These are phyloP conservation scores for Enteromius radiatus DNA, from an alignment of 2,797 vertebrate genomes.

Conservation along the genomic window DNA sequence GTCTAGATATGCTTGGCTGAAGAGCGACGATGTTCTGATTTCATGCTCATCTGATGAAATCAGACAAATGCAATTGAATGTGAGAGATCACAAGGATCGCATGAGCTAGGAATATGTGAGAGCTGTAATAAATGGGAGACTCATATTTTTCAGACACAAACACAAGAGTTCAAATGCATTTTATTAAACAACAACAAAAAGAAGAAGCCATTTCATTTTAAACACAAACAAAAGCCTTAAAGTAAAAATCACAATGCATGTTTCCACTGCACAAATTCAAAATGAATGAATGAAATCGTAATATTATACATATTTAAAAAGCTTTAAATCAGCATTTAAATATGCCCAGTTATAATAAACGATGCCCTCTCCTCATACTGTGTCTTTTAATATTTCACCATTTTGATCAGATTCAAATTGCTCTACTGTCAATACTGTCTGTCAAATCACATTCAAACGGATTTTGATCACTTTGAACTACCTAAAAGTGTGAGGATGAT, in stretches of 20 bases:
- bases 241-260: not conserved
- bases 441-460: not conserved
- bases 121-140: not conserved
- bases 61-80: slow-evolving; percentile 61
- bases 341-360: not conserved
- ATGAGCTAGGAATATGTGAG: not conserved
- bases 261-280: not conserved
- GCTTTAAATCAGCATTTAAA: slow-evolving; percentile 3
- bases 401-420: not conserved
- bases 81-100: not conserved
- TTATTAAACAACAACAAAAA: slow-evolving; percentile 24
- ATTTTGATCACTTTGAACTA: not conserved
- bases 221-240: not conserved
- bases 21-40: slow-evolving; percentile 58
- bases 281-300: not conserved
- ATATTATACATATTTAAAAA: not conserved
- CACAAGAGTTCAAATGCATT: slow-evolving; percentile 12
- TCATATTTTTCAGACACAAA: slow-evolving; percentile 12
- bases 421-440: not conserved
- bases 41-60: slow-evolving; percentile 70
- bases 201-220: not conserved
- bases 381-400: not conserved
- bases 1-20: slow-evolving; percentile 10
- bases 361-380: not conserved
- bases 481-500: not conserved